phyloP scores from a whole-genome alignment of 2,888 invertebrate genomes.

The Seladonia tumulorum region DNA sequence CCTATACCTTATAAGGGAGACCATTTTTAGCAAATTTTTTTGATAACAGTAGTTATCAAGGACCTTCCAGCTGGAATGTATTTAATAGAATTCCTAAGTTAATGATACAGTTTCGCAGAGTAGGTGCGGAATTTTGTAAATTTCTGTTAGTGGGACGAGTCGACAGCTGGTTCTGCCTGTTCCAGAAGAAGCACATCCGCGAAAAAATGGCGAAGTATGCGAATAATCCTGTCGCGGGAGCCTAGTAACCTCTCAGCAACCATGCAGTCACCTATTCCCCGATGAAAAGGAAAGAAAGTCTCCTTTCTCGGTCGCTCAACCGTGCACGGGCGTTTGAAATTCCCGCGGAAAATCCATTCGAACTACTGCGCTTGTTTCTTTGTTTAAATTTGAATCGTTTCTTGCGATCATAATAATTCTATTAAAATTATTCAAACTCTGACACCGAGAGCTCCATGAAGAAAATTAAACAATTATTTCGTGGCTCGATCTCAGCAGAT shows the following conservation, averaged over 20 bases:
- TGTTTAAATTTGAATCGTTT: no score
- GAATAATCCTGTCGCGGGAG: slow-evolving; percentile 29
- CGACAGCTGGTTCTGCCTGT: neutral
- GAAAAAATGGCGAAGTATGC: slow-evolving; percentile 18
- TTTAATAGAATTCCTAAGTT: no score
- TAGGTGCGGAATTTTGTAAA: neutral
- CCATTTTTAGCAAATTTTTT: no score
- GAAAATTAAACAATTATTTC: no score
- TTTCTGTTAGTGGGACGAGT: neutral
- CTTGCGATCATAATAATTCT: no score
- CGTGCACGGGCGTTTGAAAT: slow-evolving; percentile 6
- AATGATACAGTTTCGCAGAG: no score
- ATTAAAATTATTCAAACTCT: no score
- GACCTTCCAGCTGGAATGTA: no score
- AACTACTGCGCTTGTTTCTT: neutral
- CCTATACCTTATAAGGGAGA: no score
- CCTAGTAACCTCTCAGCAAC: slow-evolving; percentile 26
- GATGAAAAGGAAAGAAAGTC: slow-evolving; percentile 40
- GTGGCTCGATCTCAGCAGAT: no score
- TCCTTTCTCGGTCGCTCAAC: slow-evolving; percentile 14
- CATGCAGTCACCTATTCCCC: slow-evolving; percentile 9
- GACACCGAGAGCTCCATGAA: no score
- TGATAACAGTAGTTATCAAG: no score
- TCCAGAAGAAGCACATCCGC: neutral
- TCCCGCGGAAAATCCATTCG: neutral